Evolutionary conservation across 2,797 vertebrate species (phyloP).

Genomic region (Darevskia nairensis): DNA sequence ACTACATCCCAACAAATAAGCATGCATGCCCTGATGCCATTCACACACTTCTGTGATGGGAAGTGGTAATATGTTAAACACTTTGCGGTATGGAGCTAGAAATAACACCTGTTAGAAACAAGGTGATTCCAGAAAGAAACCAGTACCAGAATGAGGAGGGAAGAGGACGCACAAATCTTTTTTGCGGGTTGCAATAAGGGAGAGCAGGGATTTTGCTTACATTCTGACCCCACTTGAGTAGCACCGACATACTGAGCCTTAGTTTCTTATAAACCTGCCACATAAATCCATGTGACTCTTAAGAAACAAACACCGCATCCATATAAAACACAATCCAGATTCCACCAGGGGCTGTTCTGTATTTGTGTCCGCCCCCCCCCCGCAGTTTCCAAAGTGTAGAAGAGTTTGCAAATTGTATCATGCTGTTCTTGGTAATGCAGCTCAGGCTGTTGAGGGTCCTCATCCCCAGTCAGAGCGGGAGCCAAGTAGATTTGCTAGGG

Average conservation of each 20-base stretch:
- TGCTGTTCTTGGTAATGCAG: slow-evolving; percentile 38
- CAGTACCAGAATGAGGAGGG: background rate
- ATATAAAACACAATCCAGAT: slow-evolving; percentile 15
- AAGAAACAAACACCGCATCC: background rate
- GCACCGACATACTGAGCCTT: background rate
- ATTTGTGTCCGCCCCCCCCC: background rate
- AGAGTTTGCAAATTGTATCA: slow-evolving; percentile 43
- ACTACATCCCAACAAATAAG: background rate
- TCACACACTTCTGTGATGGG: background rate
- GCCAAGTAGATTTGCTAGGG: slow-evolving; percentile 34
- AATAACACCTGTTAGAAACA: background rate
- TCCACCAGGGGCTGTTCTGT: background rate
- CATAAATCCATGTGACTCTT: background rate
- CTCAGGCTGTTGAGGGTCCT: slow-evolving; percentile 11
- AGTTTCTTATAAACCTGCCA: slow-evolving; percentile 8
- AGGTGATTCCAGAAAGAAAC: background rate
- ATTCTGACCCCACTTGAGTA: background rate
- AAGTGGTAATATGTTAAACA: background rate
- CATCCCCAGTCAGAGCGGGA: slow-evolving; percentile 9
- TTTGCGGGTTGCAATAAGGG: background rate
- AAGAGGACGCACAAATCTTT: background rate
- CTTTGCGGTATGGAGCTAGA: background rate
- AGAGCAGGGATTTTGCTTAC: background rate
- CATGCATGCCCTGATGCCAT: background rate
- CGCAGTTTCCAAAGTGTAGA: slow-evolving; percentile 15